These are phyloP conservation scores for Triops longicaudatus DNA, from an alignment of 1,140 invertebrate genomes.

Conservation along the genomic window DNA sequence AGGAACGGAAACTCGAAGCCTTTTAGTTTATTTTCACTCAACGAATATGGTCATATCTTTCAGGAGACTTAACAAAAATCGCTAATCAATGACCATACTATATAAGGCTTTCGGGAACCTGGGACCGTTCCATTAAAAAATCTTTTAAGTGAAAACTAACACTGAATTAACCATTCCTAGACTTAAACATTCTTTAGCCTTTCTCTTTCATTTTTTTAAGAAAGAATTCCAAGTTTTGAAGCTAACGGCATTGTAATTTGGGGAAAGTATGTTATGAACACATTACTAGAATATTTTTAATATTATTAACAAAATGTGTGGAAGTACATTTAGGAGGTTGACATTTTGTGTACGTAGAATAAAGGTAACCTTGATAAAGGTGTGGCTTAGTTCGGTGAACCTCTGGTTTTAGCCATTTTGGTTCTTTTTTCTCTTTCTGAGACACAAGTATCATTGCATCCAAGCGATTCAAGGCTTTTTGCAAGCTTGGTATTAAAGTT, in stretches of 20 bases:
- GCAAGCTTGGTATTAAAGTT: background rate
- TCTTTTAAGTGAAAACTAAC: no score
- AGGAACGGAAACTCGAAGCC: background rate
- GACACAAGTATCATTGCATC: no score
- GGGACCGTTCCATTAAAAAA: no score
- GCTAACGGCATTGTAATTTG: no score
- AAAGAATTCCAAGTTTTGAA: no score
- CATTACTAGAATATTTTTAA: no score
- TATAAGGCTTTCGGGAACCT: background rate
- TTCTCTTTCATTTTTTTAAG: no score
- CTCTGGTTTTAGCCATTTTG: background rate
- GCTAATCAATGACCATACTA: background rate
- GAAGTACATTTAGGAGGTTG: background rate
- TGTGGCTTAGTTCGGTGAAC: background rate
- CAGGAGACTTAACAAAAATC: background rate
- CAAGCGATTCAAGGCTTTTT: background rate
- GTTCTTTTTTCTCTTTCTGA: background rate
- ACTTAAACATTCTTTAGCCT: no score
- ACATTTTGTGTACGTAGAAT: no score
- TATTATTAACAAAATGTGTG: no score
- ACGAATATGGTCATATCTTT: background rate
- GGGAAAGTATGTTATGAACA: no score
- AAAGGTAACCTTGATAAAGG: background rate
- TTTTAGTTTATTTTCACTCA: background rate
- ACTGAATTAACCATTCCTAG: no score